Conservation (phyloP, 1,140 invertebrate genomes). For the Reticulitermes speratus region DNA sequence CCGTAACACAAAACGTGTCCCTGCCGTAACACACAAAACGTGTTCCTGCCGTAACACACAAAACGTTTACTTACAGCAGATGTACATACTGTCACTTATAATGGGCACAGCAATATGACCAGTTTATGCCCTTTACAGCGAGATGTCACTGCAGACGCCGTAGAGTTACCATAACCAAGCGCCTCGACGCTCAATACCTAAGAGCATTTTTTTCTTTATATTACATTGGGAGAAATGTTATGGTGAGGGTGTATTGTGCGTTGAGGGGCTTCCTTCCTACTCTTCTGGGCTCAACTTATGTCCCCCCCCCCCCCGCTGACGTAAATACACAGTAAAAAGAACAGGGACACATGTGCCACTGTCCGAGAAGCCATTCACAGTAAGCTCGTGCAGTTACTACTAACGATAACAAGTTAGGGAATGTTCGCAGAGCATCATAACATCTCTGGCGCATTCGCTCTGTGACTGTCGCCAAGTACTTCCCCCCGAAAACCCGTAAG, state of each 20-base stretch:
- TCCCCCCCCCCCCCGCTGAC: background rate
- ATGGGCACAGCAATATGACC: background rate
- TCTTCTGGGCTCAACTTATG: background rate
- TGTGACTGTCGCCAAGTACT: too few species aligned
- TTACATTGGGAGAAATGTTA: background rate
- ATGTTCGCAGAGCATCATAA: too few species aligned
- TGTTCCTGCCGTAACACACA: too few species aligned
- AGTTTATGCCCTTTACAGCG: background rate
- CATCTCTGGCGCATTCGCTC: too few species aligned
- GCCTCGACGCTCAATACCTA: background rate
- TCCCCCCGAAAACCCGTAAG: too few species aligned
- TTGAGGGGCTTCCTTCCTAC: slow-evolving; percentile 1
- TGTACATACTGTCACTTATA: background rate
- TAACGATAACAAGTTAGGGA: too few species aligned
- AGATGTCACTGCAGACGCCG: background rate
- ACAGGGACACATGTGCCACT: background rate
- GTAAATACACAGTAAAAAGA: background rate
- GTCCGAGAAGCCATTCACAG: background rate
- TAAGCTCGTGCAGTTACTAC: too few species aligned
- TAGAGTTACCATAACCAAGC: background rate
- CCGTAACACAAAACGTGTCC: too few species aligned
- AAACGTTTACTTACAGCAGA: background rate
- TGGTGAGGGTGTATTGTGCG: background rate
- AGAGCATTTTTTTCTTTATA: background rate
- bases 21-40: too few species aligned